Conservation (phyloP, 2,113 vertebrate species). For the Nansenia antarctica region DNA sequence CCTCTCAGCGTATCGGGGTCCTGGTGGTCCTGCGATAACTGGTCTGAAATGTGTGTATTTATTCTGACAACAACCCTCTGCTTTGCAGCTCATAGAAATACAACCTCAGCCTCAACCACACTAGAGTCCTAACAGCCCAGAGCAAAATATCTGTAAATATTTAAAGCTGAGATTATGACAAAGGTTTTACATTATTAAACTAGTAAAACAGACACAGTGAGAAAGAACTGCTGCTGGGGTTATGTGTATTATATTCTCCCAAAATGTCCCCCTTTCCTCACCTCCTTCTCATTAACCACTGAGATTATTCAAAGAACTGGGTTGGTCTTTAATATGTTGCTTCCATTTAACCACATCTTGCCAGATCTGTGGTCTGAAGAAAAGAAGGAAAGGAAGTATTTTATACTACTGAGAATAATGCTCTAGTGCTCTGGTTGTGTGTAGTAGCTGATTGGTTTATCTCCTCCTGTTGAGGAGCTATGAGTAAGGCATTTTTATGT, state of each 20-base stretch:
- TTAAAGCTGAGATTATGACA: neutral
- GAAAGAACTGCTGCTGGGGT: neutral
- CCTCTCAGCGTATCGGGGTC: slow-evolving; percentile 70
- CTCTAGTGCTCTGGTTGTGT: neutral
- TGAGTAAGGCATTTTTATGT: neutral
- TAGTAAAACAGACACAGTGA: neutral
- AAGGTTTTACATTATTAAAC: neutral
- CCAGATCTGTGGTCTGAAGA: neutral
- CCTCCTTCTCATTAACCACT: neutral
- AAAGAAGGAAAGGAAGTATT: neutral
- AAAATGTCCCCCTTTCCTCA: neutral
- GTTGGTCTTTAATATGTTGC: neutral
- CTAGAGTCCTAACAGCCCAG: slow-evolving; percentile 42
- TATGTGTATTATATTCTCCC: neutral
- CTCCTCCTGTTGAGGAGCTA: neutral
- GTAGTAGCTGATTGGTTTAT: neutral
- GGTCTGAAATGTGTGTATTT: slow-evolving; percentile 82
- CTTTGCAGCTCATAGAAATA: slow-evolving; percentile 64
- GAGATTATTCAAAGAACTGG: neutral
- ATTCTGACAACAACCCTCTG: slow-evolving; percentile 53
- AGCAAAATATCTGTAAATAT: no score
- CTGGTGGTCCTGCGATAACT: slow-evolving; percentile 59
- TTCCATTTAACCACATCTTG: neutral
- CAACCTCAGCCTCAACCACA: slow-evolving; percentile 51
- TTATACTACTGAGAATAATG: neutral